Conservation (phyloP, 2,888 invertebrate genomes). For the Drosophila seclusa region DNA sequence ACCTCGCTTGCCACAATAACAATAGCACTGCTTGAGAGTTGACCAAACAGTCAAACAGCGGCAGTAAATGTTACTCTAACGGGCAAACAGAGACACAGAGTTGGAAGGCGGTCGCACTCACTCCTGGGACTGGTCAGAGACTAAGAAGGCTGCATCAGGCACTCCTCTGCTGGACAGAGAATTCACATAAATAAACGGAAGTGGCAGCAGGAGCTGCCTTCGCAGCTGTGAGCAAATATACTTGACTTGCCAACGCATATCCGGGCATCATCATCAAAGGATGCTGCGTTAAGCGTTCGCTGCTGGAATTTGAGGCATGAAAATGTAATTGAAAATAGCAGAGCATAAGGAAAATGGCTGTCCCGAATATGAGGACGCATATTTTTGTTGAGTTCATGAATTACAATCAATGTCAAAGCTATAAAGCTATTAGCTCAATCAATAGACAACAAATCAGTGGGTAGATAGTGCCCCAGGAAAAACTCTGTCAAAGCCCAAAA, state of each 20-base stretch:
- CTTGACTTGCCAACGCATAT: slow-evolving; percentile 50
- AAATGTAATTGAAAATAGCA: slow-evolving; percentile 43
- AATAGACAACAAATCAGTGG: slow-evolving; percentile 27
- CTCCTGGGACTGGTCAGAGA: background rate
- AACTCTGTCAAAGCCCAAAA: slow-evolving; percentile 14
- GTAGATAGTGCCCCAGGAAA: background rate
- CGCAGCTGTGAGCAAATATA: slow-evolving; percentile 47
- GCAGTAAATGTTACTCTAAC: slow-evolving; percentile 32
- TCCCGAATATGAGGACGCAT: background rate
- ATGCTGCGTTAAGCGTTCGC: slow-evolving; percentile 26
- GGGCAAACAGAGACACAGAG: slow-evolving; percentile 20
- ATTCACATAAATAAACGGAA: slow-evolving; percentile 68
- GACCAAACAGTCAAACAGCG: slow-evolving; percentile 47
- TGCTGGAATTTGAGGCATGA: slow-evolving; percentile 58
- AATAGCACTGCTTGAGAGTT: slow-evolving; percentile 49
- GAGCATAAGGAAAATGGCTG: slow-evolving; percentile 25
- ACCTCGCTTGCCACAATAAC: slow-evolving; percentile 30
- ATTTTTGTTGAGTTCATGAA: slow-evolving; percentile 12
- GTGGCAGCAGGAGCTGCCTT: slow-evolving; percentile 32
- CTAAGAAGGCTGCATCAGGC: slow-evolving; percentile 1
- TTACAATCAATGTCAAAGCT: slow-evolving; percentile 13
- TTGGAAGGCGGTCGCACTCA: background rate
- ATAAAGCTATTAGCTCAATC: slow-evolving; percentile 33
- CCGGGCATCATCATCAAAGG: slow-evolving; percentile 23
- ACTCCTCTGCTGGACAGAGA: slow-evolving; percentile 34